These are phyloP conservation scores for Meleagris gallopavo DNA, from an alignment of 2,113 vertebrate species.

Conservation along the genomic window DNA sequence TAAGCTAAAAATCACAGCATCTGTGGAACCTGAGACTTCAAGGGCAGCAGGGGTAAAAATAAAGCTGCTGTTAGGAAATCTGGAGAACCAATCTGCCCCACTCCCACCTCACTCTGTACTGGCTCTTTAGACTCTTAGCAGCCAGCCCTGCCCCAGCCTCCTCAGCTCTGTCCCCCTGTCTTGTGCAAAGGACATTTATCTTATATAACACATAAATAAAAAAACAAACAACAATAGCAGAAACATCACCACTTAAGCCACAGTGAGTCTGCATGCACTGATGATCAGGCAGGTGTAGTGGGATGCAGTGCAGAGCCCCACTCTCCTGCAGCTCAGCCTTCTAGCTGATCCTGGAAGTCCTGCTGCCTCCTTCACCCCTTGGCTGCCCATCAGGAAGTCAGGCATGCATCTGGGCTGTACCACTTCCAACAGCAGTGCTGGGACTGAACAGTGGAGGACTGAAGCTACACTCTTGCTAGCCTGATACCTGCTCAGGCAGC, in stretches of 20 bases:
- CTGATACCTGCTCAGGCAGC: neutral
- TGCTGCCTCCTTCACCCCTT: neutral
- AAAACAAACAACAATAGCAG: neutral
- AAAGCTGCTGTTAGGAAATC: neutral
- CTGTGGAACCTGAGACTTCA: neutral
- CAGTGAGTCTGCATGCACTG: neutral
- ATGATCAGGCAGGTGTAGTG: rapidly evolving
- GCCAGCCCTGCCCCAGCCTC: neutral
- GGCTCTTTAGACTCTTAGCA: neutral
- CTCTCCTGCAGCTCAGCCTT: neutral
- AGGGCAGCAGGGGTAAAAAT: neutral
- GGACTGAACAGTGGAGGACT: neutral
- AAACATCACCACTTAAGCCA: neutral
- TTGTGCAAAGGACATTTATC: neutral
- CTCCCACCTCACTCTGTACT: neutral
- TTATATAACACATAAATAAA: neutral
- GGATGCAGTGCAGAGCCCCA: neutral
- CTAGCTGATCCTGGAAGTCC: neutral
- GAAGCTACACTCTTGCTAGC: neutral
- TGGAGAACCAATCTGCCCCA: neutral
- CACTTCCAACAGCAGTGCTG: neutral
- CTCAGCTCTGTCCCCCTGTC: neutral
- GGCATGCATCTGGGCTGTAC: rapidly evolving
- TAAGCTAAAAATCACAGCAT: neutral
- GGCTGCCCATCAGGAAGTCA: neutral